Conservation (phyloP, 2,113 vertebrate genomes). For the Cisticola juncidis region DNA sequence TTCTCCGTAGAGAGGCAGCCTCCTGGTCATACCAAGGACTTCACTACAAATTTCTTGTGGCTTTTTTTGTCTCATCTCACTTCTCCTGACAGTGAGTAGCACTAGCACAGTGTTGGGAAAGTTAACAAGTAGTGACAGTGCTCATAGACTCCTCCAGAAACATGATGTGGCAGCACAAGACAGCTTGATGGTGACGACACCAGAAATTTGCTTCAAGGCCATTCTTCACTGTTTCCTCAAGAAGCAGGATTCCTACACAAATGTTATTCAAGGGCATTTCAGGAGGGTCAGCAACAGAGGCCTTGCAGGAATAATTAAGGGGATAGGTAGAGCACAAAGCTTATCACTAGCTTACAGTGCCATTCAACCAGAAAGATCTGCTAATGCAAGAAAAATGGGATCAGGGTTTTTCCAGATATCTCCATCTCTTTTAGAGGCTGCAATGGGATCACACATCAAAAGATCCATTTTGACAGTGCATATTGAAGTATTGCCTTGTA, state of each 20-base stretch:
- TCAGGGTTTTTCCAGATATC: background rate
- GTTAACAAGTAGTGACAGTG: constrained; percentile 15
- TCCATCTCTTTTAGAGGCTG: background rate
- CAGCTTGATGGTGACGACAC: background rate
- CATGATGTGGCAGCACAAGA: background rate
- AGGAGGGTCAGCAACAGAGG: background rate
- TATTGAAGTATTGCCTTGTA: background rate
- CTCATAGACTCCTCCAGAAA: background rate
- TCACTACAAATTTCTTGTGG: background rate
- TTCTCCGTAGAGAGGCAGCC: background rate
- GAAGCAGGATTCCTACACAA: background rate
- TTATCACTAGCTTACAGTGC: background rate
- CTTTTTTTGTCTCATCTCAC: background rate
- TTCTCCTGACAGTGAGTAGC: background rate
- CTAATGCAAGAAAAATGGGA: background rate
- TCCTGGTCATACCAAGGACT: background rate
- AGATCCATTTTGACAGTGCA: constrained; percentile 26
- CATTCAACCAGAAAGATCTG: background rate
- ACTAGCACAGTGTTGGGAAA: background rate
- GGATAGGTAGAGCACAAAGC: background rate
- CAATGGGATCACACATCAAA: background rate
- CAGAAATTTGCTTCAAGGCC: constrained; percentile 11
- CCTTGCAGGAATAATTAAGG: background rate
- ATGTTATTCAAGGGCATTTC: background rate
- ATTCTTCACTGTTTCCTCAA: background rate